Evolutionary conservation across 1,140 invertebrate species (phyloP).

Genomic region (Papilio glaucus): DNA sequence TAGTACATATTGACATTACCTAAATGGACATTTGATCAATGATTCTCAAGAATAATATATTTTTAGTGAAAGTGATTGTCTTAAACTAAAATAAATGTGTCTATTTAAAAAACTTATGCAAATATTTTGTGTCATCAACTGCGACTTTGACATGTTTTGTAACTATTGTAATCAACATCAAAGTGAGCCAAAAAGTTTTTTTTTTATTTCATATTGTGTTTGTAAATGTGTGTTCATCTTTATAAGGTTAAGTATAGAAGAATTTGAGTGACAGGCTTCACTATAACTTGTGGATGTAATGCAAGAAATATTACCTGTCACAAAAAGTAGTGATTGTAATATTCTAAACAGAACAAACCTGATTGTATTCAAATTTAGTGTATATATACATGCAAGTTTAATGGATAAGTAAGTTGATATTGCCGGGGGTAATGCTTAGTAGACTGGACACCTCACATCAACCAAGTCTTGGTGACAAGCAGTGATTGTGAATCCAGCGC

Average conservation of each 20-base stretch:
- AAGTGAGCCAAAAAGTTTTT: slow-evolving; percentile 73
- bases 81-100: slow-evolving; percentile 36
- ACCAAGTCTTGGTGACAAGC: slow-evolving; percentile 17
- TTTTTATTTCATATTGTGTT: slow-evolving; percentile 61
- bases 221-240: slow-evolving; percentile 76
- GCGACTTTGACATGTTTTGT: slow-evolving; percentile 58
- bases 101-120: slow-evolving; percentile 49
- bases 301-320: slow-evolving; percentile 55
- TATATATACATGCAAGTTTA: slow-evolving; percentile 53
- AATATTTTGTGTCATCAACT: slow-evolving; percentile 38
- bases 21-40: slow-evolving; percentile 39
- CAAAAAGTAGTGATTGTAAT: slow-evolving; percentile 59
- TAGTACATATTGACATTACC: slow-evolving; percentile 40
- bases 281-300: slow-evolving; percentile 45
- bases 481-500: neutral
- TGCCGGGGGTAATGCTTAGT: slow-evolving; percentile 44
- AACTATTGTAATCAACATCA: slow-evolving; percentile 60
- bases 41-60: slow-evolving; percentile 49
- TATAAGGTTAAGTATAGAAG: slow-evolving; percentile 69
- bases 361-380: slow-evolving; percentile 52
- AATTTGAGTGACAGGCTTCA: slow-evolving; percentile 51
- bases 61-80: slow-evolving; percentile 27
- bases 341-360: slow-evolving; percentile 73
- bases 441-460: slow-evolving; percentile 38
- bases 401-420: slow-evolving; percentile 47